A percentile compares a stretch with the other conserved stretches of the same genome.
Evolutionary conservation across 2,797 vertebrate species (phyloP).

Genomic region (Rhinella marina): DNA sequence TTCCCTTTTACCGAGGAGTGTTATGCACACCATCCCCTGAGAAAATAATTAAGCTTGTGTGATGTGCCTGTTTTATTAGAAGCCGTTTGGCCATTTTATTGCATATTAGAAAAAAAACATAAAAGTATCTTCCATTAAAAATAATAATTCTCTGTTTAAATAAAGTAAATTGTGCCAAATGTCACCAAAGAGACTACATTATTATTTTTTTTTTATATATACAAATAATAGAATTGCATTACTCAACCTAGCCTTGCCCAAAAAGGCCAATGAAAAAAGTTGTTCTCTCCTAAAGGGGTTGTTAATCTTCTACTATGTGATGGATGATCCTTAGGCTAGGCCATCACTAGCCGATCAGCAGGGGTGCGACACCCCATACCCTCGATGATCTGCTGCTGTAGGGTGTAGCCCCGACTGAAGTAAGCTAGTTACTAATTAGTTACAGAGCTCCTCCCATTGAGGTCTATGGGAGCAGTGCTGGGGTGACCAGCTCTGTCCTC

Average conservation of each 20-base stretch:
- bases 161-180: neutral
- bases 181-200: neutral
- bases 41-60: slow-evolving; percentile 58
- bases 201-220: neutral
- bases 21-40: slow-evolving; percentile 39
- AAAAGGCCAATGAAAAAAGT: neutral
- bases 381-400: no score
- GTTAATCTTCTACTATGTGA: no score
- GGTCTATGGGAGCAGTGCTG: no score
- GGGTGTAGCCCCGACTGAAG: no score
- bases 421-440: no score
- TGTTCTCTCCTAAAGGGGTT: neutral
- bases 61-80: slow-evolving; percentile 55
- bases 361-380: no score
- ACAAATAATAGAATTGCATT: neutral
- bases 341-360: no score
- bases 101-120: slow-evolving; percentile 44
- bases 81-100: slow-evolving; percentile 49
- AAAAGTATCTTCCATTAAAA: slow-evolving; percentile 34
- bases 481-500: no score
- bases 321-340: no score
- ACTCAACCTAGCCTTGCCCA: neutral
- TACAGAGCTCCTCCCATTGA: no score
- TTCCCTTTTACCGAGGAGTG: slow-evolving; percentile 38
- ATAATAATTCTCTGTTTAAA: neutral